phyloP scores from a whole-genome alignment of 2,797 vertebrate species.

The Distichodus sexfasciatus region DNA sequence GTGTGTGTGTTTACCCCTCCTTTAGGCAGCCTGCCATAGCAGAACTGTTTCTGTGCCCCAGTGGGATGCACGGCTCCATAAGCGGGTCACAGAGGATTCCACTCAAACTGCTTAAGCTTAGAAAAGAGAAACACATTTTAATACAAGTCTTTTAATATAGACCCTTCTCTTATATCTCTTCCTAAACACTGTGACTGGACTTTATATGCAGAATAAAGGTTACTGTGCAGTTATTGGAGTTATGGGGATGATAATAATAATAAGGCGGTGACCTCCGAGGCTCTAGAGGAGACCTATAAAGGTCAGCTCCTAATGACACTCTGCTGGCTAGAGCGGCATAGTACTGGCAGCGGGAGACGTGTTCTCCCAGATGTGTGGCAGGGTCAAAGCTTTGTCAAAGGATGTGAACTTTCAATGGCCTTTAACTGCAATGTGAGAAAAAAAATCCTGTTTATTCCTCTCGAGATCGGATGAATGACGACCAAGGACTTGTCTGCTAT shows the following conservation, averaged over 20 bases:
- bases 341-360: neutral
- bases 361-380: constrained; percentile 11
- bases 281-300: constrained; percentile 23
- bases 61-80: neutral
- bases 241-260: constrained; percentile 18
- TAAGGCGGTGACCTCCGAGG: constrained; percentile 4
- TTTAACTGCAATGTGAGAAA: neutral
- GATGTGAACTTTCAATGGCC: constrained; percentile 16
- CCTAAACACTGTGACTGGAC: neutral
- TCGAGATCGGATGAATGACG: neutral
- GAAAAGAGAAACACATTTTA: too few species aligned
- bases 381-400: constrained; percentile 2
- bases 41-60: neutral
- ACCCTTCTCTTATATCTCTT: neutral
- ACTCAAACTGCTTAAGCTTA: too few species aligned
- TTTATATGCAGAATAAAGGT: neutral
- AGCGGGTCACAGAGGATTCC: constrained; percentile 22
- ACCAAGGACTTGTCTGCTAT: neutral
- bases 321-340: constrained; percentile 1
- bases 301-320: constrained; percentile 31
- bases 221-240: neutral
- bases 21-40: neutral
- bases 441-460: neutral
- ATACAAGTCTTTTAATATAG: too few species aligned
- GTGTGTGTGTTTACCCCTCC: constrained; percentile 10